Conservation (phyloP, 2,113 vertebrate species). For the Tachuris rubrigastra region DNA sequence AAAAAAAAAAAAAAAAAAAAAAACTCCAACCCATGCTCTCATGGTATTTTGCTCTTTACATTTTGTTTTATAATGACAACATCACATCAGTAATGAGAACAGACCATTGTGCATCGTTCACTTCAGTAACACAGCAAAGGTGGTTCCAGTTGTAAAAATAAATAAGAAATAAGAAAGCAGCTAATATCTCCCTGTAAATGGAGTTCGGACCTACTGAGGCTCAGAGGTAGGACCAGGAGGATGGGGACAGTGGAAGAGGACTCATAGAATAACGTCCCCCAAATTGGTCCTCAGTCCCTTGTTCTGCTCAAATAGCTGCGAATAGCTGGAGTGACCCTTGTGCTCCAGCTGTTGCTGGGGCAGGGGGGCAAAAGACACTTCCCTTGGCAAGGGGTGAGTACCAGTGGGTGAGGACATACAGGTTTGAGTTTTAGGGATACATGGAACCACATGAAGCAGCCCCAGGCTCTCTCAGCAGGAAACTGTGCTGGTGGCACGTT, state of each 20-base stretch:
- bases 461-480: neutral
- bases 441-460: neutral
- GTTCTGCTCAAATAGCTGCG: neutral
- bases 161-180: slow-evolving; percentile 70
- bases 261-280: neutral
- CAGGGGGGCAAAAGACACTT: neutral
- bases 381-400: neutral
- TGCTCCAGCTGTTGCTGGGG: neutral
- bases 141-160: slow-evolving; percentile 70
- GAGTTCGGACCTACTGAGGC: neutral
- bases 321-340: neutral
- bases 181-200: neutral
- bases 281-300: neutral
- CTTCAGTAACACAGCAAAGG: slow-evolving; percentile 12
- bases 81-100: neutral
- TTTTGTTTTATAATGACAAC: slow-evolving; percentile 60
- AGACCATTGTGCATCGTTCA: neutral
- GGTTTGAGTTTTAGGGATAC: neutral
- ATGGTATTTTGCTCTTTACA: neutral
- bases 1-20: neutral
- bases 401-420: neutral
- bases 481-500: neutral
- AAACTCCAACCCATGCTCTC: neutral
- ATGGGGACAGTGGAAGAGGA: neutral
- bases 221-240: slow-evolving; percentile 21